Percentiles rank a stretch among this genome's conserved stretches.
Conservation (phyloP, 2,888 invertebrate species). For the Drosophila pseudotakahashii region DNA sequence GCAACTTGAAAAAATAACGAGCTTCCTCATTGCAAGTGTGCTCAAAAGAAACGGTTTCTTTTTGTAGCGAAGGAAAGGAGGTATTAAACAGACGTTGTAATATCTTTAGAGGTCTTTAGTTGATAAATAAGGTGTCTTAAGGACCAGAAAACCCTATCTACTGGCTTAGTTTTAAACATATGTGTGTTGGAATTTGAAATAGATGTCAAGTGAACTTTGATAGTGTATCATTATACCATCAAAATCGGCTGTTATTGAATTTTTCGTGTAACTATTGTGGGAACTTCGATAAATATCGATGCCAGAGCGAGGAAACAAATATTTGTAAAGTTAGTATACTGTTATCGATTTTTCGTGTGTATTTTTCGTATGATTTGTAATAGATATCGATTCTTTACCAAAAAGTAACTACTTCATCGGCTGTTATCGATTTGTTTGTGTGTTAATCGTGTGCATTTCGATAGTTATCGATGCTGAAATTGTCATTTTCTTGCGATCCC, state of each 20-base stretch:
- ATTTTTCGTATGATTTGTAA: not conserved
- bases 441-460: not conserved
- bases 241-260: too few species aligned
- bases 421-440: not conserved
- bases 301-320: not conserved
- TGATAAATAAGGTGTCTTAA: not conserved
- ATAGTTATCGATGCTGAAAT: not conserved
- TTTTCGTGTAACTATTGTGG: too few species aligned
- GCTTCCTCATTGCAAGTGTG: slow-evolving; percentile 1
- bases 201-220: too few species aligned
- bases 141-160: too few species aligned
- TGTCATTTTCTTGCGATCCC: slow-evolving; percentile 1
- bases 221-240: too few species aligned
- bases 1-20: slow-evolving; percentile 22
- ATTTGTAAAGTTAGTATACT: not conserved
- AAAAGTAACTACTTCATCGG: not conserved
- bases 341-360: not conserved
- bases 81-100: not conserved
- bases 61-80: not conserved
- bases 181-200: too few species aligned
- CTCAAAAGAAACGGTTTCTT: slow-evolving; percentile 1
- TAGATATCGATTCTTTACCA: too few species aligned
- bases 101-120: not conserved
- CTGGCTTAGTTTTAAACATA: too few species aligned
- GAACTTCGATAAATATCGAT: too few species aligned